These are phyloP conservation scores for Catostylus mosaicus DNA, from an alignment of 30 jellyfish, hydroid and myxozoan species.

Conservation along the genomic window DNA sequence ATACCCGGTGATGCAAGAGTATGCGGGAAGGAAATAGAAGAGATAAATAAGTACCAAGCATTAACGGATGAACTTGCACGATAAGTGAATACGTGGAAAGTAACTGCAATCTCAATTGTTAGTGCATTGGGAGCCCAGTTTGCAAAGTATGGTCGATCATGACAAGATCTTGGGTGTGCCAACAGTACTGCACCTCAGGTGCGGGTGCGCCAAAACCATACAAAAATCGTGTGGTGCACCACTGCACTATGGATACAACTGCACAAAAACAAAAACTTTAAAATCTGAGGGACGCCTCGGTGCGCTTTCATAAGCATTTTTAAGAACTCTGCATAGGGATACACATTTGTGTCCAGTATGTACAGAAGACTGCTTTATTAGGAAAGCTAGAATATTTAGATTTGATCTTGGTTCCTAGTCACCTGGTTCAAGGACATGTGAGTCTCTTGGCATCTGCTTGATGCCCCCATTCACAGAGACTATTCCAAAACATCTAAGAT, in stretches of 20 bases:
- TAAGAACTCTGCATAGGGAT: slow-evolving; percentile 5
- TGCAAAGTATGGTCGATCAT: no score
- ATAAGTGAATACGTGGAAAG: neutral
- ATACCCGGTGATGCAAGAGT: neutral
- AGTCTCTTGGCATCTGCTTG: slow-evolving; percentile 6
- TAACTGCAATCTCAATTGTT: neutral
- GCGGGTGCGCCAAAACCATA: no score
- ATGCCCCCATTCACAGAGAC: slow-evolving; percentile 20
- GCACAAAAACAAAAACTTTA: no score
- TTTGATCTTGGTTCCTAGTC: slow-evolving; percentile 12
- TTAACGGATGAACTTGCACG: neutral
- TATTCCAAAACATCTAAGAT: slow-evolving; percentile 16
- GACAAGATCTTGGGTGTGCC: no score
- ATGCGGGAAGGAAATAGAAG: neutral
- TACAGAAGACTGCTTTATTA: slow-evolving; percentile 7
- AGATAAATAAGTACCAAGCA: neutral
- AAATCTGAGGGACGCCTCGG: no score
- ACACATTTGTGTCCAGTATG: neutral
- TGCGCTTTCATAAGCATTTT: no score
- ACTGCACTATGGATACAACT: no score
- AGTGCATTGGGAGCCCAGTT: neutral
- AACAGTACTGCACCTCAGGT: no score
- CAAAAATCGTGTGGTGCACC: no score
- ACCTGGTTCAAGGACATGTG: slow-evolving; percentile 10
- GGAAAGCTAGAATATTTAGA: neutral